Evolutionary conservation across 2,113 vertebrate species (phyloP).

Genomic region (Sarotherodon lohbergeri): DNA sequence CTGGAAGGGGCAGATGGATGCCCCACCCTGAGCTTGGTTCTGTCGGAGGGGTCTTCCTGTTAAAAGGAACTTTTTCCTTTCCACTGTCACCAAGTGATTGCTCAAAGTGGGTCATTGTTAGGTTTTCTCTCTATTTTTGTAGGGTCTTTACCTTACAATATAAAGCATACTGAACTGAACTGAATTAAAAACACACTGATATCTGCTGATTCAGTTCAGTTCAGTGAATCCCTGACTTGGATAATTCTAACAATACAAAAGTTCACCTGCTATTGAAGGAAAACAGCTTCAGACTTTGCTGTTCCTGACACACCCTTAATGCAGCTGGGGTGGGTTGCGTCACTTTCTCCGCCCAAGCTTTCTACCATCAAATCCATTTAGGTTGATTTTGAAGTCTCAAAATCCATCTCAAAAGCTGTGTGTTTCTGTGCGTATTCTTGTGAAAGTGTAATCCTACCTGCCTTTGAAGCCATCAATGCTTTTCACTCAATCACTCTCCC

Average conservation of each 20-base stretch:
- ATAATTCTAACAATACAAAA: not conserved
- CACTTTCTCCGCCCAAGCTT: not conserved
- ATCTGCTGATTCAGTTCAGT: not conserved
- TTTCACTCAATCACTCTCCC: not conserved
- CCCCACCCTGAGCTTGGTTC: not conserved
- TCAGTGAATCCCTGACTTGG: not conserved
- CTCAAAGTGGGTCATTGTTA: not conserved
- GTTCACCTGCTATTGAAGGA: not conserved
- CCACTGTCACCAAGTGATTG: not conserved
- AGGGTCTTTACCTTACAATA: not conserved
- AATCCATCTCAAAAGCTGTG: not conserved
- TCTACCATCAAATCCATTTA: not conserved
- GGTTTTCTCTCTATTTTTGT: not conserved
- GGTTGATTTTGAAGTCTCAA: not conserved
- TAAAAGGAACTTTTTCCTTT: not conserved
- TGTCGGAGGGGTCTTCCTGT: not conserved
- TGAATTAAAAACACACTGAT: not conserved
- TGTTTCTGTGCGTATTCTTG: not conserved
- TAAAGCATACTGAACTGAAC: not conserved
- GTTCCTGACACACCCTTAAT: not conserved
- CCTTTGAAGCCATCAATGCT: not conserved
- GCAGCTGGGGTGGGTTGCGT: not conserved
- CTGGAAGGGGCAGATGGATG: not conserved
- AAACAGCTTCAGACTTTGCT: not conserved
- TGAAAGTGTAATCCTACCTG: not conserved